Conservation (phyloP, 2,888 invertebrate genomes). For the Stenurella melanura region DNA sequence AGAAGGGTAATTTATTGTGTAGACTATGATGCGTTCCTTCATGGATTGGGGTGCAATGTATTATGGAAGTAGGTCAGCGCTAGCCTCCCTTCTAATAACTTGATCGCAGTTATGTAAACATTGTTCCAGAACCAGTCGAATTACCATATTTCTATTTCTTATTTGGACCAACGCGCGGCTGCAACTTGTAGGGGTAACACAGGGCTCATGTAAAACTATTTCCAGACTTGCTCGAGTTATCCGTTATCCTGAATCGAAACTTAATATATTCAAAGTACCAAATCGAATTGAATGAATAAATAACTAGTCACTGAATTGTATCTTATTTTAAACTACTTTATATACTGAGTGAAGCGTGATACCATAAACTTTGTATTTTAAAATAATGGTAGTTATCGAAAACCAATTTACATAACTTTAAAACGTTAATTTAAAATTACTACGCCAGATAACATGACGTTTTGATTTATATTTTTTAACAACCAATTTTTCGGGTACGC, state of each 20-base stretch:
- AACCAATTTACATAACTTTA: too few relatives aligned
- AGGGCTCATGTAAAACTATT: not conserved
- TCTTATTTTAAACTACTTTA: too few relatives aligned
- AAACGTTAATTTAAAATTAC: too few relatives aligned
- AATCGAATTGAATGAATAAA: too few relatives aligned
- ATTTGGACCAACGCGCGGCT: not conserved
- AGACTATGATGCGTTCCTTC: not conserved
- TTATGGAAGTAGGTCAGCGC: slow-evolving; percentile 1
- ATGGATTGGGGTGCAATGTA: slow-evolving; percentile 3
- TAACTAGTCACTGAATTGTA: too few relatives aligned
- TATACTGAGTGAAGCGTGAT: too few relatives aligned
- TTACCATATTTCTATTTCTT: slow-evolving; percentile 4
- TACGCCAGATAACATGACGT: too few relatives aligned
- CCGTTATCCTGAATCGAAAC: not conserved
- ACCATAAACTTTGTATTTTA: too few relatives aligned
- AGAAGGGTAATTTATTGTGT: not conserved
- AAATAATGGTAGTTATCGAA: too few relatives aligned
- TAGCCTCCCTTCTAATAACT: slow-evolving; percentile 1
- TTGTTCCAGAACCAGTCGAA: not conserved
- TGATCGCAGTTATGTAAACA: slow-evolving; percentile 4
- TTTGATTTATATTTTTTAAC: too few relatives aligned
- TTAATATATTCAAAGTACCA: not conserved
- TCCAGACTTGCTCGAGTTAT: not conserved
- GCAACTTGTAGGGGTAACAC: not conserved
- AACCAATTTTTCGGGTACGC: too few relatives aligned